Base-by-base conservation (phyloP, 2,888 invertebrate species). In the Stegophylla sp. region DNA sequence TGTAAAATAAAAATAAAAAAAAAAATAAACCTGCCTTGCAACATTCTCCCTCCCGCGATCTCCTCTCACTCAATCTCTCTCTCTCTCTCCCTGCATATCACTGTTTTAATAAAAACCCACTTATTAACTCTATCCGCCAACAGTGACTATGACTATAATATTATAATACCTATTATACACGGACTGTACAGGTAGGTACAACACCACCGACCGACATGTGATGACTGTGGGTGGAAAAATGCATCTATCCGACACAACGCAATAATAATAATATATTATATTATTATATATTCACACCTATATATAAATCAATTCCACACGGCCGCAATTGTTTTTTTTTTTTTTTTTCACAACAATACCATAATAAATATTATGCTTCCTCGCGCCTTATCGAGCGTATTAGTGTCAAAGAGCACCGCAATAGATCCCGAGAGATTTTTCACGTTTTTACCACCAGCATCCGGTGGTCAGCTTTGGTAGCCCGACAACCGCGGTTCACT, bases 21-120 rank as follows among this genome's bases (percentile, higher is more conserved):
- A 61, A 69, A 26, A 59, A 67, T 66, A 77, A 79, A 67, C 69
- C 48, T 48, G 69, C 67, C 69, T 79, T 48, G 77, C 77, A 69
- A 69, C 77, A 67, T 69, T 79, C 77, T 61, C 77, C 77, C 76
- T 67, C 61, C 43, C 26, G 15, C 34, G 41, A 9, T 13, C 17
- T 17, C 23, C 17, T n/a, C n/a, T n/a, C n/a, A n/a, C n/a, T n/a
- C n/a, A n/a, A n/a, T n/a, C n/a, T n/a, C n/a, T n/a, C n/a, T n/a
- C n/a, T n/a, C 56, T 34, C 34, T 34, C 71, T 10, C 10, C 45
- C 9, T 23, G 12, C 12, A 7, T 43, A 64, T 43, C 34, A 34
- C 34, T 34, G 34, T 66, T 56, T 45, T 56, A 67, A 67, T 67
- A 56, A 56, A 77, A 77, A 77, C 67, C 66, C 76, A 77, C 77